Base-by-base conservation (phyloP, 1,140 invertebrate genomes). In the Scaptomyza montana region DNA sequence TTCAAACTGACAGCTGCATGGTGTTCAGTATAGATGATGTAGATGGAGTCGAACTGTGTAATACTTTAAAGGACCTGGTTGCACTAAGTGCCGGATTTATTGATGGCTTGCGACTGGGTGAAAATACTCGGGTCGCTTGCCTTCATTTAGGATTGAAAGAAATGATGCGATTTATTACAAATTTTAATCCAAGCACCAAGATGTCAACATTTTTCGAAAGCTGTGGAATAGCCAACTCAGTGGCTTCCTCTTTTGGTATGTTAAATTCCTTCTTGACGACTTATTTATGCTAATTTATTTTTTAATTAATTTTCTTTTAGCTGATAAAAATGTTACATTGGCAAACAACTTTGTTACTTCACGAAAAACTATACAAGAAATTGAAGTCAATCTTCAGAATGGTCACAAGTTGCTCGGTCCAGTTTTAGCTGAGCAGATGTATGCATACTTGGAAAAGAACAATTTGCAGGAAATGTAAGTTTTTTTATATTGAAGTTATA, bases 171-270 rank as follows among this genome's bases (percentile, higher is more conserved):
- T 98, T 98, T 89, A 96, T 97, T 1, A 95, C 98, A 73, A 94
- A 95, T 5, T 98, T 98, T 91, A 98, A 96, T 90, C 95, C 96
- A 3, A 95, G 95, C 6, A 95, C 95, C 46, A 95, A 97, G 92
- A 92, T 98, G 8, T 93, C 95, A 0, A 99, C 98, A 4, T 99
- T 99, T 93, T 97, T 99, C 87, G 98, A 99, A 93, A 98, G 97
- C 78, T 99, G 99, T 92, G 98, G 98, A n/a, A 96, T 99, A 6
- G 99, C 98, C 51, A 98, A 99, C 94, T 94, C 99, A n/a, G 97
- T 99, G 61, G 99, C 98, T 0, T 99, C 98, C 0, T 99, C 98
- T 90, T 99, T 99, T 91, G 98, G 97, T 93, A 56, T 7, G 76
- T 74, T 10, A 0, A 41, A 10, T 0, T 3, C 3, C 0, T 43